Evolutionary conservation across 92 coral and sea anemone species (phyloP).

Genomic region (Isaurus tuberculatus): DNA sequence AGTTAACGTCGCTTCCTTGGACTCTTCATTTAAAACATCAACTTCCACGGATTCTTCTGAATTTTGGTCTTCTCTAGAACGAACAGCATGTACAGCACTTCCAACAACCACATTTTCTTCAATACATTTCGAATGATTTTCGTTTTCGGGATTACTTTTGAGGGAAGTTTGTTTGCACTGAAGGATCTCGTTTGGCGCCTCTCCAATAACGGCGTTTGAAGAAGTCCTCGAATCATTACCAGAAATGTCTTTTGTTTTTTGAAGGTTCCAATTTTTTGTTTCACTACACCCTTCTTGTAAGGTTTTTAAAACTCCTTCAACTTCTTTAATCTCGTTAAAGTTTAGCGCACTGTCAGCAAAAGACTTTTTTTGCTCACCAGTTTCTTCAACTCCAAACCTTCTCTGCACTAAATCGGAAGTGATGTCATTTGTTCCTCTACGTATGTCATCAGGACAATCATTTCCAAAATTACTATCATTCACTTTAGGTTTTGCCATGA

Average conservation of each 20-base stretch:
- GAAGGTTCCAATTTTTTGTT: not conserved
- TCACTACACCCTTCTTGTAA: not conserved
- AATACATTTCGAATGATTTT: not conserved
- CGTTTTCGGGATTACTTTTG: not conserved
- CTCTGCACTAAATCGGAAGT: not conserved
- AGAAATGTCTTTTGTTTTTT: not conserved
- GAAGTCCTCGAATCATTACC: not conserved
- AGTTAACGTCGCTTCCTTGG: not conserved
- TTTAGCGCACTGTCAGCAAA: not conserved
- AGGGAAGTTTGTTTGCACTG: not conserved
- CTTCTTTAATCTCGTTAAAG: not conserved
- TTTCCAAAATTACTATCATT: not conserved
- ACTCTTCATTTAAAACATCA: slow-evolving; percentile 1
- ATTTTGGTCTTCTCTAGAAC: not conserved
- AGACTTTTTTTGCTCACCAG: not conserved
- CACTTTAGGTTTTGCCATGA: not conserved
- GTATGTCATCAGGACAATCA: not conserved
- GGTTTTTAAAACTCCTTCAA: not conserved
- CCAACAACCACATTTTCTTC: slow-evolving; percentile 4
- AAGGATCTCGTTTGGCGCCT: not conserved
- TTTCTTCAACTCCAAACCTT: not conserved
- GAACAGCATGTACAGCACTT: not conserved
- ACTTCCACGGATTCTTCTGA: slow-evolving; percentile 3
- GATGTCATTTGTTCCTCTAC: not conserved
- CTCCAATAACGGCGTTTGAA: not conserved